Conservation (phyloP, 2,888 invertebrate genomes). For the Mycalesis mineus region DNA sequence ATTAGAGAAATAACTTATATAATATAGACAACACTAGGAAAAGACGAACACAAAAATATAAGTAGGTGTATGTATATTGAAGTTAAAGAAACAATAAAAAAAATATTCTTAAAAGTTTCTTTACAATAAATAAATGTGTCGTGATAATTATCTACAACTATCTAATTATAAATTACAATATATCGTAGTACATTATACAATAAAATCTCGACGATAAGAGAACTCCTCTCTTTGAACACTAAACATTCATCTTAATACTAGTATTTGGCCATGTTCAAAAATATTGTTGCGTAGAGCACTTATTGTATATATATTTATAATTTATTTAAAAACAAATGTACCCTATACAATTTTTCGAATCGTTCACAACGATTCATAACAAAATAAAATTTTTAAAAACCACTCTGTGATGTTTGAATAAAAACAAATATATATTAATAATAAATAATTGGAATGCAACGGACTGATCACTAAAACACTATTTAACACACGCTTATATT, state of each 20-base stretch:
- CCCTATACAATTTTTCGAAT: slow-evolving; percentile 33
- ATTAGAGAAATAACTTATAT: neutral
- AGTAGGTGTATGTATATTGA: neutral
- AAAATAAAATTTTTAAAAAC: slow-evolving; percentile 13
- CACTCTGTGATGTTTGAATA: slow-evolving; percentile 31
- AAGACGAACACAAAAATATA: neutral
- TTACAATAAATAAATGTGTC: slow-evolving; percentile 19
- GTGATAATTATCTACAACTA: slow-evolving; percentile 9
- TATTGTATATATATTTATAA: neutral
- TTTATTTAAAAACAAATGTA: neutral
- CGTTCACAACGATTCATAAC: slow-evolving; percentile 48
- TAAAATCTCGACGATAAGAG: slow-evolving; percentile 4
- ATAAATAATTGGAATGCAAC: slow-evolving; percentile 49
- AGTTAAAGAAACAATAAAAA: neutral
- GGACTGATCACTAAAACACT: slow-evolving; percentile 27
- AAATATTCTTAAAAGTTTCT: slow-evolving; percentile 2
- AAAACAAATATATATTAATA: slow-evolving; percentile 23
- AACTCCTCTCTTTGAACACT: slow-evolving; percentile 8
- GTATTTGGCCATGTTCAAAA: slow-evolving; percentile 22
- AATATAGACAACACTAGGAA: neutral
- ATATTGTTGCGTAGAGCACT: neutral
- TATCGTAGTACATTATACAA: slow-evolving; percentile 3
- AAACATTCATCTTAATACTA: slow-evolving; percentile 21
- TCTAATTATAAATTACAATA: slow-evolving; percentile 22
- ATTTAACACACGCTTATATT: slow-evolving; percentile 31